Evolutionary conservation across 2,113 vertebrate genomes (phyloP).

Genomic region (Eublepharis macularius): DNA sequence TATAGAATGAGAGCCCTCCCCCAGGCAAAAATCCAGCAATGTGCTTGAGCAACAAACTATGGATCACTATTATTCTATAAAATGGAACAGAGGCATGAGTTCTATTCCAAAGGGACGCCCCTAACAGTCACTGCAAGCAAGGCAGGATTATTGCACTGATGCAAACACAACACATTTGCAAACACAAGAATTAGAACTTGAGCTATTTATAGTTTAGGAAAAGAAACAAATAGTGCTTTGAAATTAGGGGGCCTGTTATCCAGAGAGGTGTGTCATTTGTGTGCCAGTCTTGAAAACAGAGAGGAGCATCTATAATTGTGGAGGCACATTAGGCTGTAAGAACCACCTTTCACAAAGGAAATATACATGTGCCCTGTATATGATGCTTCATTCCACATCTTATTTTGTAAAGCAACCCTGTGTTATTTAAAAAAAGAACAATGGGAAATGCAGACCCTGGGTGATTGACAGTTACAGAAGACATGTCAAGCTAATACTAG

Average conservation of each 20-base stretch:
- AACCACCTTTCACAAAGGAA: background rate
- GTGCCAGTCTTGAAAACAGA: background rate
- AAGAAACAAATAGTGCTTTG: background rate
- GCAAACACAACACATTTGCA: background rate
- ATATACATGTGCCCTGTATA: background rate
- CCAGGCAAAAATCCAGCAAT: too few relatives aligned
- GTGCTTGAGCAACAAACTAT: too few relatives aligned
- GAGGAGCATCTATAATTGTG: background rate
- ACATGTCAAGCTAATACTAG: background rate
- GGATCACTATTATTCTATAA: too few relatives aligned
- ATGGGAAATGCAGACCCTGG: background rate
- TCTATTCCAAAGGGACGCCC: too few relatives aligned
- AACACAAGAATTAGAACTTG: too few relatives aligned
- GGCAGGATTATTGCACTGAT: background rate
- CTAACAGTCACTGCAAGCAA: background rate
- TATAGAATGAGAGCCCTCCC: too few relatives aligned
- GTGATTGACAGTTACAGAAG: slow-evolving; percentile 3
- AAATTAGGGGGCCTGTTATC: background rate
- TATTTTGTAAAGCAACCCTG: background rate
- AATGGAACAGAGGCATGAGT: too few relatives aligned
- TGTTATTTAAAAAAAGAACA: background rate
- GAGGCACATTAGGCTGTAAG: background rate
- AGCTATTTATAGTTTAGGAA: too few relatives aligned
- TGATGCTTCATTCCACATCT: background rate
- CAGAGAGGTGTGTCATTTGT: background rate